Evolutionary conservation across 2,113 vertebrate species (phyloP).

Genomic region (Plectropomus leopardus): DNA sequence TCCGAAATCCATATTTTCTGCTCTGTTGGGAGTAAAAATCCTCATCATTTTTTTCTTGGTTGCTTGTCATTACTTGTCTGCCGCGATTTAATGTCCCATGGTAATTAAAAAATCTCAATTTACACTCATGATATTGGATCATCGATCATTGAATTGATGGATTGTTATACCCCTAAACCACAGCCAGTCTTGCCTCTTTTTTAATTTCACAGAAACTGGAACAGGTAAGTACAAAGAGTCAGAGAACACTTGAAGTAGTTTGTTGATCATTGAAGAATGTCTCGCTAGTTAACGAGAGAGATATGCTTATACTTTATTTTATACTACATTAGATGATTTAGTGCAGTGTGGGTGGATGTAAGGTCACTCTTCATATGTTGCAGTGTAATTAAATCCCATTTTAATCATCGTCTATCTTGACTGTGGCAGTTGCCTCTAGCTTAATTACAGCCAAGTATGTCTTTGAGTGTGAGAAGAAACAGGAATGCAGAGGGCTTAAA

Average conservation of each 20-base stretch:
- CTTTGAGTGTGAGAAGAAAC: constrained; percentile 32
- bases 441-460: constrained; percentile 25
- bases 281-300: neutral
- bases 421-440: constrained; percentile 14
- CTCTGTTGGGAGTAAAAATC: too few species aligned
- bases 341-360: neutral
- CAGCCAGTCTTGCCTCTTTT: neutral
- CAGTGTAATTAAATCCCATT: constrained; percentile 21
- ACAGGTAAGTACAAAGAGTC: neutral
- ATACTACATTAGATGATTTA: neutral
- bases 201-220: neutral
- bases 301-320: neutral
- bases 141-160: too few species aligned
- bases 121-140: too few species aligned
- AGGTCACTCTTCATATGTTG: constrained; percentile 8
- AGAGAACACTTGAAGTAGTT: neutral
- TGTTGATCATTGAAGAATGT: neutral
- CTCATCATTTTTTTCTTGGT: too few species aligned
- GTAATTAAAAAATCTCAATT: too few species aligned
- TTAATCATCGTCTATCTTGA: constrained; percentile 1
- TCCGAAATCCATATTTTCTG: too few species aligned
- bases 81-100: too few species aligned
- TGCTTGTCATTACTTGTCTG: too few species aligned
- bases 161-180: too few species aligned
- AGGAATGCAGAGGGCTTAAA: constrained; percentile 44